Percentiles rank a stretch among this genome's conserved stretches.
phyloP scores from a whole-genome alignment of 1,140 invertebrate genomes.

The Cydia splendana region DNA sequence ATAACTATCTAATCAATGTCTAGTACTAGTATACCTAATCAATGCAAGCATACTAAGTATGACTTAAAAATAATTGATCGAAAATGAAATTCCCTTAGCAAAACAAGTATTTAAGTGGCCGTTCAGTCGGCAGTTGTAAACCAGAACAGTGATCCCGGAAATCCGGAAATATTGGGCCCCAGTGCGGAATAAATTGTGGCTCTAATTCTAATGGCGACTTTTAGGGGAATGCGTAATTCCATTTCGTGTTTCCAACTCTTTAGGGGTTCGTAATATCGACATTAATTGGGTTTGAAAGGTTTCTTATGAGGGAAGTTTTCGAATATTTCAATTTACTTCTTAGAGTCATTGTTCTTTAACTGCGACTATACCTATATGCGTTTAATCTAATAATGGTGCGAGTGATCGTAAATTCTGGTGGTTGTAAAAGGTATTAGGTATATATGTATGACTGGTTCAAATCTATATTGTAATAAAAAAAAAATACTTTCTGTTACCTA shows the following conservation, averaged over 20 bases:
- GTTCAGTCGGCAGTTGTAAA: slow-evolving; percentile 32
- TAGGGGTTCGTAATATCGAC: slow-evolving; percentile 67
- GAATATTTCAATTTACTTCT: slow-evolving; percentile 50
- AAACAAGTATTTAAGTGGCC: slow-evolving; percentile 23
- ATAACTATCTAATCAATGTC: too few species aligned
- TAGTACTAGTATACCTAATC: too few species aligned
- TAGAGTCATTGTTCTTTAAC: slow-evolving; percentile 24
- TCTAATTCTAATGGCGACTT: slow-evolving; percentile 72
- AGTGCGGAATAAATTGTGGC: slow-evolving; percentile 65
- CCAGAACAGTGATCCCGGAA: slow-evolving; percentile 40
- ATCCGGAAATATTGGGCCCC: slow-evolving; percentile 51
- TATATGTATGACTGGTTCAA: too few species aligned
- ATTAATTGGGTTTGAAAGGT: slow-evolving; percentile 75
- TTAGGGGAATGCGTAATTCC: slow-evolving; percentile 74
- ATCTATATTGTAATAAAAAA: too few species aligned
- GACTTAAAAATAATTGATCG: slow-evolving; percentile 33
- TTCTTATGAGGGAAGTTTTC: slow-evolving; percentile 60
- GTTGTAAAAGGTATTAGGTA: too few species aligned
- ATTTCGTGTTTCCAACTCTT: slow-evolving; percentile 76
- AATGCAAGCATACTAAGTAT: too few species aligned
- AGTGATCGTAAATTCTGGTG: background rate
- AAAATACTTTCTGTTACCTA: too few species aligned
- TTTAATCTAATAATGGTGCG: background rate
- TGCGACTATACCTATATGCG: background rate
- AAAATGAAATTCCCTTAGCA: slow-evolving; percentile 8